Conservation (phyloP, 2,888 invertebrate genomes). For the Ophion ellenae region DNA sequence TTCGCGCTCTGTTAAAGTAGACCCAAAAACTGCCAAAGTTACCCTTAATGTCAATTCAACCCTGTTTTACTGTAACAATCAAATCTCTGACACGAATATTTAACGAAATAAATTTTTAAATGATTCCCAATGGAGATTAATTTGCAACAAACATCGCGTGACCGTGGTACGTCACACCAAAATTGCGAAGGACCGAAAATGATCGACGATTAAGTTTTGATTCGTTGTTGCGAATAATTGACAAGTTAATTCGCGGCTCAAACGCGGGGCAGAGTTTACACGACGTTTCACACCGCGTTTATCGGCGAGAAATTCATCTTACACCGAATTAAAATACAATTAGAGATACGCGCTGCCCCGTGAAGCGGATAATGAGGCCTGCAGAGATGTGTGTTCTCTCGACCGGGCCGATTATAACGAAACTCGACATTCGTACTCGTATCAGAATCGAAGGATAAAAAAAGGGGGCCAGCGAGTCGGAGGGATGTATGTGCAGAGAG, state of each 20-base stretch:
- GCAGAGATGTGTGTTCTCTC: constrained; percentile 33
- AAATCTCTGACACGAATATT: not conserved
- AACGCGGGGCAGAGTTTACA: constrained; percentile 31
- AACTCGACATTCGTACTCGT: constrained; percentile 50
- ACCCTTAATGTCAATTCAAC: no score
- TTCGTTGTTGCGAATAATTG: constrained; percentile 27
- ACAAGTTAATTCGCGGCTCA: constrained; percentile 33
- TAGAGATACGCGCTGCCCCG: constrained; percentile 56
- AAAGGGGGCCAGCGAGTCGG: constrained; percentile 30
- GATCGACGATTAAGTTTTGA: constrained; percentile 6
- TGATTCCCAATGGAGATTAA: not conserved
- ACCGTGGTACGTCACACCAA: not conserved
- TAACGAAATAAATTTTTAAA: not conserved
- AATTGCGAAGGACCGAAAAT: not conserved
- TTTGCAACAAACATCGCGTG: constrained; percentile 10
- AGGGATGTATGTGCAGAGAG: not conserved
- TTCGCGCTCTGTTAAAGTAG: no score
- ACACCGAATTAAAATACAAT: constrained; percentile 61
- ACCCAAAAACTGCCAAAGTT: no score
- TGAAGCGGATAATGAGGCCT: constrained; percentile 36
- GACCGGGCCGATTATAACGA: constrained; percentile 43
- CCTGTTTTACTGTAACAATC: no score
- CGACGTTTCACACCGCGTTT: constrained; percentile 49
- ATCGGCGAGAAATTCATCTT: constrained; percentile 50
- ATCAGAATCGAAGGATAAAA: constrained; percentile 43